Evolutionary conservation across 2,113 vertebrate species (phyloP), one percentile per base, ranked within the genome.

Genomic region (Melospiza melodia): DNA sequence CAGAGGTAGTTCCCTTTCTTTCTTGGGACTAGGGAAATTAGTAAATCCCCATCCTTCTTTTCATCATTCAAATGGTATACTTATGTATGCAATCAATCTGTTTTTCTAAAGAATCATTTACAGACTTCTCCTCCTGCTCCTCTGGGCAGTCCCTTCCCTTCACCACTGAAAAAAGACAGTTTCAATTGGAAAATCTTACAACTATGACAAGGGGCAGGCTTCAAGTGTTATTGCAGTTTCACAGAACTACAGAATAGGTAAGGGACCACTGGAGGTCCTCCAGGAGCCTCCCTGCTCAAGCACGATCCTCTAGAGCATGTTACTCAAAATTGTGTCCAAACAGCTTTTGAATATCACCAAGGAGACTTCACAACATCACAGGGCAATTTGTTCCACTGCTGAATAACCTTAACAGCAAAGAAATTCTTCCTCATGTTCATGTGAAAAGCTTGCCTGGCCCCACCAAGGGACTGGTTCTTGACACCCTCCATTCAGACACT

Each of bases 401-500:
- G 24, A 61, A 13, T 41, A 39, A 62, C 24, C 24, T 4, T 4
- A 17, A 22, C 20, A 41, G 5, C 30, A 69, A 54, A 46, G 24
- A 61, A 66, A 6, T 37, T 41, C 39, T 41, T 68, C 69, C 39
- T 39, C 25, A 23, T 37, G 35, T 49, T 69, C 31, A 14, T 10
- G 18, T 37, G 43, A 31, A 43, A 71, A 41, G 7, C 10, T 20
- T 62, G 12, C 18, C 28, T 55, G 49, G 10, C 25, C 55, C 27
- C 55, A 41, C 11, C 0, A 1, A 48, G 55, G 31, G 18, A 7
- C 25, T 43, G 15, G 31, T 3, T 77, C 35, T 27, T 69, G 48
- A 49, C 25, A 15, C 10, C 3, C 2, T 55, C 28, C 1, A 0
- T 41, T 54, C 25, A 75, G 62, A 76, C 15, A 22, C 30, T 31